These are phyloP conservation scores for Drosophila ustulata DNA, from an alignment of 2,888 invertebrate genomes.

Conservation along the genomic window DNA sequence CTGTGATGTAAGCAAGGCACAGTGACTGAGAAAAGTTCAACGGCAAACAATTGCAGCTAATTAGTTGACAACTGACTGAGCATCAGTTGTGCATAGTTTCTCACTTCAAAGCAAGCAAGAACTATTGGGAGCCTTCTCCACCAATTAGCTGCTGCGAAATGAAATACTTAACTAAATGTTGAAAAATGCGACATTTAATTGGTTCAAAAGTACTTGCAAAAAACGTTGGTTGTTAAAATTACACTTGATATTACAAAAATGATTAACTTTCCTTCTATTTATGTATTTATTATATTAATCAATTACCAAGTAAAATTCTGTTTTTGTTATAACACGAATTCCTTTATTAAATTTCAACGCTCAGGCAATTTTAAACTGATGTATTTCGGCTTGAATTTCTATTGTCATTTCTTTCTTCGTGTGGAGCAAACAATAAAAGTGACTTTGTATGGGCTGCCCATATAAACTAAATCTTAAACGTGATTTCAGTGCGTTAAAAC, in stretches of 20 bases:
- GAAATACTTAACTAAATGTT: not conserved
- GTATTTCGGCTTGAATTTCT: not conserved
- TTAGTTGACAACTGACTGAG: slow-evolving; percentile 32
- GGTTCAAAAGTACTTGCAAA: too few relatives aligned
- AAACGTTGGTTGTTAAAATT: too few relatives aligned
- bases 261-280: too few relatives aligned
- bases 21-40: slow-evolving; percentile 42
- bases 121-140: not conserved
- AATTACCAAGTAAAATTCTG: not conserved
- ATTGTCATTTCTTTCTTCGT: not conserved
- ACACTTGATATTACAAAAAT: too few relatives aligned
- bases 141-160: not conserved
- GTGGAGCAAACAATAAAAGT: not conserved
- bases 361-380: not conserved
- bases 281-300: too few relatives aligned
- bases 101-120: not conserved
- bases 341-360: too few relatives aligned
- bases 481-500: not conserved
- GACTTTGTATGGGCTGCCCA: not conserved
- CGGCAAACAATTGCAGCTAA: slow-evolving; percentile 48
- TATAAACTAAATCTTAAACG: not conserved
- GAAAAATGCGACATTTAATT: not conserved
- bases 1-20: slow-evolving; percentile 42
- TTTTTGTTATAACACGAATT: not conserved
- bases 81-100: not conserved